Conservation (phyloP, 2,888 invertebrate species). For the Oscheius sp. region DNA sequence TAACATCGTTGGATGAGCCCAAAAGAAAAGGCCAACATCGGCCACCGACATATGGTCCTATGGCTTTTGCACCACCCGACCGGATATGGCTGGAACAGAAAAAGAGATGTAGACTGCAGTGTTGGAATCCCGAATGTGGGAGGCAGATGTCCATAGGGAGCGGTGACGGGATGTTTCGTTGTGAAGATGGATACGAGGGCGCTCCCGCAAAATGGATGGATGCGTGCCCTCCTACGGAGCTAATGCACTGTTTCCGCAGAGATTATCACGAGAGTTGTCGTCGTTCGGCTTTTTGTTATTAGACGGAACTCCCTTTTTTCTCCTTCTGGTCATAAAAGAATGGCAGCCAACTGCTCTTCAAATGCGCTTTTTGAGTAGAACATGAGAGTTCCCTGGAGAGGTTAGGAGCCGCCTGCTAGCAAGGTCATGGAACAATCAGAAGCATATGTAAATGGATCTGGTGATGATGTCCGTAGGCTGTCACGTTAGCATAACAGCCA, state of each 20-base stretch:
- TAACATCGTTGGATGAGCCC: not conserved
- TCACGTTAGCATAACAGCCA: conserved; percentile 20
- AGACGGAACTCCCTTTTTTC: not conserved
- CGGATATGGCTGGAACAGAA: not conserved
- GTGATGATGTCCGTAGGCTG: conserved; percentile 1
- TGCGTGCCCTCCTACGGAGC: not conserved
- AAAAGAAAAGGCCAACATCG: not conserved
- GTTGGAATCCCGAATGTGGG: conserved; percentile 7
- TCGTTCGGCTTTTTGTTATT: not conserved
- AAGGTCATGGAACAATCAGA: conserved; percentile 6
- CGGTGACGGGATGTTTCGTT: conserved; percentile 36
- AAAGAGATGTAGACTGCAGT: not conserved
- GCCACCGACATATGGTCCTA: not conserved
- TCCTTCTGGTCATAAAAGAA: not conserved
- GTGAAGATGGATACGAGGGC: conserved; percentile 35
- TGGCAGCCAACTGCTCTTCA: conserved; percentile 6
- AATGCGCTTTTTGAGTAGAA: not conserved
- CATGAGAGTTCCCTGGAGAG: not conserved
- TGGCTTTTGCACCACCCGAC: not conserved
- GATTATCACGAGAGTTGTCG: conserved; percentile 15
- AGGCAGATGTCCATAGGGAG: conserved; percentile 30
- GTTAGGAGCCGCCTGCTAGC: not conserved
- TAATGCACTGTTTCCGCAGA: conserved; percentile 35
- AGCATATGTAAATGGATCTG: conserved; percentile 18
- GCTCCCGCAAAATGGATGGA: conserved; percentile 36